Conservation (phyloP, 2,797 vertebrate genomes). For the Lithobates sylvaticus region DNA sequence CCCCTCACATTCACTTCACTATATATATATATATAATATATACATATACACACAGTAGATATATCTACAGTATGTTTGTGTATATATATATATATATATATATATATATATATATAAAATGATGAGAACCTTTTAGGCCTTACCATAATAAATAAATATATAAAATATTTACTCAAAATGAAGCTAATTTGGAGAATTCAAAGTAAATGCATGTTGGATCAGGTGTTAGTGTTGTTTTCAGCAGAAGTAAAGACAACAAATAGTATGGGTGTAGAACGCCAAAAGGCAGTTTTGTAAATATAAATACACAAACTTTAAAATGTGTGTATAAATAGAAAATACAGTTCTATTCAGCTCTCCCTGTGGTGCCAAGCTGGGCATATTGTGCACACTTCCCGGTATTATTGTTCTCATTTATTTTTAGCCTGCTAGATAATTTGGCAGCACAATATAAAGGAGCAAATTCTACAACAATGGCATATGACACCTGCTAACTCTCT, state of each 20-base stretch:
- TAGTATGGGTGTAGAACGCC: not conserved
- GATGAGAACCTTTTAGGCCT: too few species aligned
- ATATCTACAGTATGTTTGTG: too few species aligned
- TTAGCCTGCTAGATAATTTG: slow-evolving; percentile 40
- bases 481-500: slow-evolving; percentile 32
- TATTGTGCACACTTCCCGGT: slow-evolving; percentile 49
- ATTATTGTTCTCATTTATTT: slow-evolving; percentile 53
- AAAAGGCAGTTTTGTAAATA: slow-evolving; percentile 15
- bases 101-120: too few species aligned
- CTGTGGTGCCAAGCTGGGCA: slow-evolving; percentile 49
- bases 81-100: too few species aligned
- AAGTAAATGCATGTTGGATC: not conserved
- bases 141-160: too few species aligned
- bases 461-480: slow-evolving; percentile 33
- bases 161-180: too few species aligned
- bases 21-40: too few species aligned
- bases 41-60: too few species aligned
- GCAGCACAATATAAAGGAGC: slow-evolving; percentile 42
- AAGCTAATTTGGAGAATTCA: too few species aligned
- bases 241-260: not conserved
- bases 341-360: slow-evolving; percentile 44
- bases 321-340: slow-evolving; percentile 44
- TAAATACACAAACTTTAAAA: slow-evolving; percentile 32
- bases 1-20: too few species aligned
- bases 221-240: not conserved